These are phyloP conservation scores for Chlamydotis undulata DNA, from an alignment of 2,113 vertebrate species.

Conservation along the genomic window DNA sequence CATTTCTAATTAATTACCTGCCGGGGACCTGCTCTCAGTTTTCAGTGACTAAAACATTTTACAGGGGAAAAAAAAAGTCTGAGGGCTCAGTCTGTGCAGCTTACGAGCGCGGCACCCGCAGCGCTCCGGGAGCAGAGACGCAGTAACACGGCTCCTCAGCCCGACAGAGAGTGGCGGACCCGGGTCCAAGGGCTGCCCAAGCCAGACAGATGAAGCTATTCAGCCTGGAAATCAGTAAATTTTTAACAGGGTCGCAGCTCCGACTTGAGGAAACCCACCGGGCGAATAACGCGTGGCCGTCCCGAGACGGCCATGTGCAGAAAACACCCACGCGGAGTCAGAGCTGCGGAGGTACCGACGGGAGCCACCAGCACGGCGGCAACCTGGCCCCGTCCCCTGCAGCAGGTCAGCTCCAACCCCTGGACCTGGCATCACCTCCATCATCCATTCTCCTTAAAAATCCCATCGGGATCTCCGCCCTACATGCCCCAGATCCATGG, in stretches of 20 bases:
- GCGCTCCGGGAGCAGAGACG: neutral
- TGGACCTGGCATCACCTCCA: neutral
- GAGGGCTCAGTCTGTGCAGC: neutral
- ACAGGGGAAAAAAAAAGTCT: neutral
- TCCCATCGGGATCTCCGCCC: neutral
- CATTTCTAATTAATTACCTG: conserved; percentile 21
- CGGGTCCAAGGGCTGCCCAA: neutral
- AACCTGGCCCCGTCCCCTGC: neutral
- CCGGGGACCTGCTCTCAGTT: conserved; percentile 24
- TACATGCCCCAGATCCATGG: rapidly evolving
- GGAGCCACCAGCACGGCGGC: rapidly evolving
- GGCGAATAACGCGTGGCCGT: neutral
- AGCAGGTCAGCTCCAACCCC: neutral
- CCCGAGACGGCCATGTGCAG: neutral
- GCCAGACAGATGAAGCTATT: neutral
- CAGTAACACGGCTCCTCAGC: neutral
- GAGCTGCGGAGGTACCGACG: neutral
- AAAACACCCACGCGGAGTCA: neutral
- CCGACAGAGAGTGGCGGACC: neutral
- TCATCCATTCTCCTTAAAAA: neutral
- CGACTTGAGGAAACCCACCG: neutral
- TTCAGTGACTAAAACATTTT: neutral
- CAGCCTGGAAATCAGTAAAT: neutral
- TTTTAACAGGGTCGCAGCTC: neutral
- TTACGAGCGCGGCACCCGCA: neutral